Conservation (phyloP, 1,140 invertebrate genomes). For the Sycophaga agraensis region DNA sequence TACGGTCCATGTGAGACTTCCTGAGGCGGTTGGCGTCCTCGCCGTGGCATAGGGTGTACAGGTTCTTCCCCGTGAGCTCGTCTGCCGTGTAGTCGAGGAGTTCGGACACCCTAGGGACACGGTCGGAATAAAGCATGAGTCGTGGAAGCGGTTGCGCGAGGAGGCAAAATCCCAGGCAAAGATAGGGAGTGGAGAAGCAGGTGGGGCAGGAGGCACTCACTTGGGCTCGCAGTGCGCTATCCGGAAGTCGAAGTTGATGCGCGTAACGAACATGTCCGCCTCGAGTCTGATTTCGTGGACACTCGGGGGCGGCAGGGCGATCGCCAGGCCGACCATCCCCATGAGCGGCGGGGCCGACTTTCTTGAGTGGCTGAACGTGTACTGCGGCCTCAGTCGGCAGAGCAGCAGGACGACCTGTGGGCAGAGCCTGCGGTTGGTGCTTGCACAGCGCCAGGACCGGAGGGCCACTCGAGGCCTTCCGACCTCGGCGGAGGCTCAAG, state of each 20-base stretch:
- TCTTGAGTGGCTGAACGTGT: slow-evolving; percentile 84
- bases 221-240: slow-evolving; percentile 96
- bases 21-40: slow-evolving; percentile 91
- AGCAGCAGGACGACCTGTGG: slow-evolving; percentile 87
- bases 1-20: slow-evolving; percentile 91
- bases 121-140: too few species aligned
- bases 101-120: slow-evolving; percentile 77
- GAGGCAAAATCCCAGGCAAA: too few species aligned
- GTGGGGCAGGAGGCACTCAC: slow-evolving; percentile 60
- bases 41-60: slow-evolving; percentile 92
- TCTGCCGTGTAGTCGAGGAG: slow-evolving; percentile 90
- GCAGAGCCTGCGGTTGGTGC: too few species aligned
- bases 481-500: too few species aligned
- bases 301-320: slow-evolving; percentile 91
- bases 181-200: too few species aligned
- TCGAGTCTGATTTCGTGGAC: slow-evolving; percentile 96
- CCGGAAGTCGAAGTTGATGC: slow-evolving; percentile 93
- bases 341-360: slow-evolving; percentile 80
- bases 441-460: too few species aligned
- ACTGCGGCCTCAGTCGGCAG: slow-evolving; percentile 86
- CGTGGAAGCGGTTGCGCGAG: too few species aligned
- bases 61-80: slow-evolving; percentile 88
- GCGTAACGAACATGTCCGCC: slow-evolving; percentile 94
- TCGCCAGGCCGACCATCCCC: slow-evolving; percentile 92
- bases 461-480: too few species aligned